phyloP scores from a whole-genome alignment of 1,140 invertebrate species.

The Bombus pascuorum region DNA sequence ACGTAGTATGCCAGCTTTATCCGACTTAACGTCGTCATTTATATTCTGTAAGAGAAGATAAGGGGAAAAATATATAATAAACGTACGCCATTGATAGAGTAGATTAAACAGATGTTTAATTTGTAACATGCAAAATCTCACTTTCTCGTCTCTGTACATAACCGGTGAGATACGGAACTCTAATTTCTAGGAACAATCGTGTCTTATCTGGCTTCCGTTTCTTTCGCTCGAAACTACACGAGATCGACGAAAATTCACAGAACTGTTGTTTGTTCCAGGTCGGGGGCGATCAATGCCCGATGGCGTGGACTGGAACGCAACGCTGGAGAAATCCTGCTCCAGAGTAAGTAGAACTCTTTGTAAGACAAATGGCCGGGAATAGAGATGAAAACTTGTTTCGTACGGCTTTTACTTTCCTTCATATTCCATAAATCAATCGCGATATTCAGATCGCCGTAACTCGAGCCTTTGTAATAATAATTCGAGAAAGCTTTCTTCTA shows the following conservation, averaged over 20 bases:
- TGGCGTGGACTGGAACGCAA: slow-evolving; percentile 82
- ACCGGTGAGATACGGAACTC: background rate
- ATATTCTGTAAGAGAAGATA: too few species aligned
- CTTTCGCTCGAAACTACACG: background rate
- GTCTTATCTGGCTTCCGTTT: background rate
- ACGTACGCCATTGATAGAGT: too few species aligned
- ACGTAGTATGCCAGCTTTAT: too few species aligned
- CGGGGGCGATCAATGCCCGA: slow-evolving; percentile 80
- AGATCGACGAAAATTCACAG: slow-evolving; percentile 4
- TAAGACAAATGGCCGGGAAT: background rate
- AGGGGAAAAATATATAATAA: too few species aligned
- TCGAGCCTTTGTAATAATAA: too few species aligned
- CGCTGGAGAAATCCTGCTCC: slow-evolving; percentile 82
- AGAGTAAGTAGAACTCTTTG: slow-evolving; percentile 78
- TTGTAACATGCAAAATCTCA: too few species aligned
- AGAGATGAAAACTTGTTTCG: background rate
- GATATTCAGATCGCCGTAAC: too few species aligned
- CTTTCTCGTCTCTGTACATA: too few species aligned
- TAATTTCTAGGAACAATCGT: background rate
- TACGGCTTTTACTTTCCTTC: background rate
- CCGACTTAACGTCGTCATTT: too few species aligned
- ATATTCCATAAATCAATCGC: background rate
- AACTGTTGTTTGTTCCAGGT: slow-evolving; percentile 73
- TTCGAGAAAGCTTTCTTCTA: too few species aligned
- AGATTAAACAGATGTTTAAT: too few species aligned